phyloP scores from a whole-genome alignment of 2,797 vertebrate genomes.

The Darevskia mixta region DNA sequence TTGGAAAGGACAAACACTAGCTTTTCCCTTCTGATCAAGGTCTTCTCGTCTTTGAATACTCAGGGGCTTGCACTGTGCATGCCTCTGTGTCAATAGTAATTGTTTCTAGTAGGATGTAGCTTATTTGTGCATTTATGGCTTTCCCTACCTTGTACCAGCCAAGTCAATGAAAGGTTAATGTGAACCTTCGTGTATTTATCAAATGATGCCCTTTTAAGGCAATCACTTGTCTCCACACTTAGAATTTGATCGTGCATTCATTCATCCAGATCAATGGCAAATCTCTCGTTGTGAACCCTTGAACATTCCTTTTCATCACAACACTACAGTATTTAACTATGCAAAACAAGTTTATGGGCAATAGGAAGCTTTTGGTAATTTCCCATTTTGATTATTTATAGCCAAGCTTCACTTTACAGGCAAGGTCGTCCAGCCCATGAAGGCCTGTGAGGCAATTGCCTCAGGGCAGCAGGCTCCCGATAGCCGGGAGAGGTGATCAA shows the following conservation, averaged over 20 bases:
- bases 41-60: not conserved
- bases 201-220: constrained; percentile 1
- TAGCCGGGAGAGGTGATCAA: no score
- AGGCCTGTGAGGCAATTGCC: no score
- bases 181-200: constrained; percentile 7
- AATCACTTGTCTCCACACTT: not conserved
- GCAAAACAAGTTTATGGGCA: not conserved
- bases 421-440: no score
- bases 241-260: not conserved
- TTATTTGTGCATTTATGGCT: not conserved
- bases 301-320: not conserved
- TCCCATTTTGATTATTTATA: not conserved
- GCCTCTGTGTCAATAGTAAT: not conserved
- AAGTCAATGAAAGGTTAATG: constrained; percentile 19
- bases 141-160: not conserved
- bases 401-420: not conserved
- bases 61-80: not conserved
- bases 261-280: not conserved
- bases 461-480: no score
- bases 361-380: not conserved
- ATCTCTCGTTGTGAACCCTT: not conserved
- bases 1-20: not conserved
- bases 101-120: not conserved
- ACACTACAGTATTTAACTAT: not conserved
- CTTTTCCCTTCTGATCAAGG: not conserved